Evolutionary conservation across 2,888 invertebrate species (phyloP).

Genomic region (Clepsis dumicolana): DNA sequence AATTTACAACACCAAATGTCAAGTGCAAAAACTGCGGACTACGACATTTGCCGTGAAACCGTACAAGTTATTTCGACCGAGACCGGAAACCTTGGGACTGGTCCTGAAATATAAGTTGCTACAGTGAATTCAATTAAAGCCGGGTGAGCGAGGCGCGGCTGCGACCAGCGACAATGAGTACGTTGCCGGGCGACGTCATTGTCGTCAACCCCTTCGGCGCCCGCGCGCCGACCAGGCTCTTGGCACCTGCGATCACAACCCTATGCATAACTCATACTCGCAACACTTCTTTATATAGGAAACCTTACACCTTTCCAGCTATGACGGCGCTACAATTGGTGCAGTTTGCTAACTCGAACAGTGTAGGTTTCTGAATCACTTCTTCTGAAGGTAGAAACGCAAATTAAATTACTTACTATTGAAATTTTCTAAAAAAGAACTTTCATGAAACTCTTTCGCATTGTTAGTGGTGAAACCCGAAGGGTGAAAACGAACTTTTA

Average conservation of each 20-base stretch:
- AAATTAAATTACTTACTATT: not conserved
- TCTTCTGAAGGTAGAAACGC: not conserved
- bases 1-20: not conserved
- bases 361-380: not conserved
- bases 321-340: too few species aligned
- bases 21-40: not conserved
- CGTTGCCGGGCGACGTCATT: conserved; percentile 29
- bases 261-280: not conserved
- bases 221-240: not conserved
- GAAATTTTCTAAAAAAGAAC: too few species aligned
- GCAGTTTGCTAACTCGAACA: not conserved
- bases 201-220: conserved; percentile 9
- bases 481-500: too few species aligned
- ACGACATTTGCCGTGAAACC: conserved; percentile 5
- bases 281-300: not conserved
- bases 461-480: too few species aligned
- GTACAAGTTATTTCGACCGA: conserved; percentile 9
- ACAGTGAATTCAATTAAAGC: conserved; percentile 37
- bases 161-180: conserved; percentile 22
- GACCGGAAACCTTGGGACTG: conserved; percentile 7
- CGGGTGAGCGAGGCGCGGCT: conserved; percentile 22
- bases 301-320: not conserved
- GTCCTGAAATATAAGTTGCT: conserved; percentile 19
- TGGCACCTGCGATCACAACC: not conserved
- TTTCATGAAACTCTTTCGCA: not conserved